These are phyloP conservation scores for Hexactinellida sp. DNA, from an alignment of 37 sponge, comb jelly and placozoan genomes.

Conservation along the genomic window DNA sequence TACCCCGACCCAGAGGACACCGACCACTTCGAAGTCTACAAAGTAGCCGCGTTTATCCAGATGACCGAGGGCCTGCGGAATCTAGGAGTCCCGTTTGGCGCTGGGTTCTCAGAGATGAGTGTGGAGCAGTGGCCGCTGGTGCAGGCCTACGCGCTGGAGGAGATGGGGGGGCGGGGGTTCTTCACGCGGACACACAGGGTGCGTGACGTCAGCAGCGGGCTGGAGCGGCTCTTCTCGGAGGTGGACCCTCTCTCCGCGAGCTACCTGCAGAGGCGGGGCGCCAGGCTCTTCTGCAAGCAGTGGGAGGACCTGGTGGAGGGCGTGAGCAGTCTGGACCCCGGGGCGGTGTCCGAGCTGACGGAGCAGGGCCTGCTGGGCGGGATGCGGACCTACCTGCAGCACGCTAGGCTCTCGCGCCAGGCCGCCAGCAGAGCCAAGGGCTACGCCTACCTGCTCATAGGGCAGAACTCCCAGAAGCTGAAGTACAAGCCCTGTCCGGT, in stretches of 20 bases:
- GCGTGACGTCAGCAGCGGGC: background rate
- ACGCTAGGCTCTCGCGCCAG: background rate
- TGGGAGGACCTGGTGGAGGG: background rate
- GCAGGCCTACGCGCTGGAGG: constrained; percentile 20
- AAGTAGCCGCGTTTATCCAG: background rate
- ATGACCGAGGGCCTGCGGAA: background rate
- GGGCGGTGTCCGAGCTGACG: background rate
- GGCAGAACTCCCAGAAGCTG: background rate
- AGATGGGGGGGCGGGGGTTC: constrained; percentile 20
- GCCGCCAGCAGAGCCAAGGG: background rate
- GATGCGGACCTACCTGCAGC: background rate
- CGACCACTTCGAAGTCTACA: background rate
- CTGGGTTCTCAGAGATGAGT: background rate
- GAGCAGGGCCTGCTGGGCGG: background rate
- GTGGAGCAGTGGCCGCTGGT: constrained; percentile 20
- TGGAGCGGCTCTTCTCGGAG: constrained; percentile 2
- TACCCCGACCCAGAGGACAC: background rate
- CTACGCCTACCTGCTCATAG: background rate
- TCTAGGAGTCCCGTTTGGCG: background rate
- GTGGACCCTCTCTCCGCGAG: background rate
- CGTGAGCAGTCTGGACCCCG: background rate
- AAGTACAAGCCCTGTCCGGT: constrained; percentile 1
- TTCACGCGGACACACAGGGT: constrained; percentile 17
- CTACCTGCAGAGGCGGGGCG: background rate
- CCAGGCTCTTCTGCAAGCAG: background rate